Base-by-base conservation (phyloP, 2,888 invertebrate genomes). In the Pherbina coryleti region DNA sequence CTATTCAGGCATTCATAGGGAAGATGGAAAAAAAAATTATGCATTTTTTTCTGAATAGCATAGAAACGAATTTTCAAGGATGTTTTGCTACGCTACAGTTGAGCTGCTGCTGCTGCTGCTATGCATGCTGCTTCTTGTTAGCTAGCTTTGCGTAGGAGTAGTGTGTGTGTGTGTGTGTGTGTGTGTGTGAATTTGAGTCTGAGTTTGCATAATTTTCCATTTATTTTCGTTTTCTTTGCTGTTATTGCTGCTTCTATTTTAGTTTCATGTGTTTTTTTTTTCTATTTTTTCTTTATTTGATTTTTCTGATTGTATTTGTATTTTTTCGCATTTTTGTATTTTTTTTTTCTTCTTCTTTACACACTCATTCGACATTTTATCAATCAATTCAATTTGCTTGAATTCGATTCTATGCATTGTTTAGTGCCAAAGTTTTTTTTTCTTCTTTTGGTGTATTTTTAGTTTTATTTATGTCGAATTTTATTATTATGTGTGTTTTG, bases 341-440 rank as follows among this genome's bases (percentile, higher is more conserved):
- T 49, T 70, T 53, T 19, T 49, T 57, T 57, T 57, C 22, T 57
- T 57, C 57, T 22, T 3, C 57, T 17, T 8, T n/a, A n/a, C n/a
- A n/a, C n/a, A 34, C 25, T 57, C n/a, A 34, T 25, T 8, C 19
- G 79, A 70, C 60, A 70, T 74, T 77, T 78, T 79, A 81, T 83
- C 85, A 84, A 85, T 85, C 85, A 85, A 85, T 85, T 85, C 82
- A 83, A 85, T 85, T 85, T 85, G 79, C 81, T 83, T 85, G 82
- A 73, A 84, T 84, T 81, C 85, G 14, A 44, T 44, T 44, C 44
- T 11, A 44, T 44, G 14, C 44, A 44, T 44, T 44, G 44, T 44
- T 44, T 44, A 44, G 44, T 44, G 44, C 11, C 44, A 11, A 44
- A 44, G 11, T 60, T 28, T 14, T 57, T 57, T 7, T 57, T 22